Conservation (phyloP, 2,797 vertebrate genomes). For the Hypotaenidia philippensis region DNA sequence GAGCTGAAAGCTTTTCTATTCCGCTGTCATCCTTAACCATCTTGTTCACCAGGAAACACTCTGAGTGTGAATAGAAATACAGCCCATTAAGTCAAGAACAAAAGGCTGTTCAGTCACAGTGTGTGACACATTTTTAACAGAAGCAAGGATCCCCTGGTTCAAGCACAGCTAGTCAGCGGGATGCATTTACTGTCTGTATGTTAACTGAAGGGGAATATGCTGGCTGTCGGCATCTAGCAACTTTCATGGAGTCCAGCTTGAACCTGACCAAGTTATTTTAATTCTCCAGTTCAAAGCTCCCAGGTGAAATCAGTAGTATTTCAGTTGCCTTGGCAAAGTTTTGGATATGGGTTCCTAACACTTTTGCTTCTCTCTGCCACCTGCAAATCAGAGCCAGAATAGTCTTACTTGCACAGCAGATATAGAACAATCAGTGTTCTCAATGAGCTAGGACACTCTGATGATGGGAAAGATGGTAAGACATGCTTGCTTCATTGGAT, state of each 20-base stretch:
- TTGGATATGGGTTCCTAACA: background rate
- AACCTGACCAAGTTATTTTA: background rate
- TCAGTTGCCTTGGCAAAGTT: background rate
- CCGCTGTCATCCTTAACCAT: background rate
- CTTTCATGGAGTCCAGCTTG: background rate
- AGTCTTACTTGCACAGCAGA: background rate
- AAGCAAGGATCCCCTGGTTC: background rate
- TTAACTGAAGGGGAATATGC: background rate
- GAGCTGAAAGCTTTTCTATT: background rate
- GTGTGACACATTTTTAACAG: background rate
- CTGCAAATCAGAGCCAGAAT: background rate
- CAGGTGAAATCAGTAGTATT: background rate
- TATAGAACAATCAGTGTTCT: background rate
- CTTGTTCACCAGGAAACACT: background rate
- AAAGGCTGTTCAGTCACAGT: background rate
- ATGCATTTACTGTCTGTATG: background rate
- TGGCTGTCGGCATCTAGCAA: background rate
- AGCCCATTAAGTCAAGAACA: background rate
- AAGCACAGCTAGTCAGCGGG: background rate
- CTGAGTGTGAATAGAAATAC: background rate
- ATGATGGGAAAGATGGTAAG: background rate
- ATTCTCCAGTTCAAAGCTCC: background rate
- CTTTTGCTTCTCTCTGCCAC: background rate
- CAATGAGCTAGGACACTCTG: background rate
- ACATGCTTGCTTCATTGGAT: background rate